These are phyloP conservation scores for Bungarus multicinctus DNA, from an alignment of 2,113 vertebrate genomes.

Conservation along the genomic window DNA sequence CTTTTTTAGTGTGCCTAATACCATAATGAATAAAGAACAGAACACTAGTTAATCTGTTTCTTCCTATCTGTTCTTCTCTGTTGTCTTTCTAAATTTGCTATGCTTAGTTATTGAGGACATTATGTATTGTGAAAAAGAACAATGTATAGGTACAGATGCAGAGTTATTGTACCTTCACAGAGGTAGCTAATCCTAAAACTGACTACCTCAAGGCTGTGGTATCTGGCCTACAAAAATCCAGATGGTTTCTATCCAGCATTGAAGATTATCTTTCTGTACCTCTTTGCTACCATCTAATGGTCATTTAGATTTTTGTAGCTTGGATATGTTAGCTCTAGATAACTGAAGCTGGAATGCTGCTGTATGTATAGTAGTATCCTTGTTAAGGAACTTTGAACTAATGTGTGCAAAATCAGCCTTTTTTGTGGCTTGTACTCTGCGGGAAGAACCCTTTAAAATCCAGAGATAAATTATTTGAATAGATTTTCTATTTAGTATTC, in stretches of 20 bases:
- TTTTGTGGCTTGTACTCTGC: background rate
- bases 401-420: background rate
- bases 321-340: background rate
- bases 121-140: background rate
- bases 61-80: background rate
- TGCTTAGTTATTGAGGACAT: background rate
- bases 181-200: background rate
- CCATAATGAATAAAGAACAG: background rate
- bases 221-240: background rate
- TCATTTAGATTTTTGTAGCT: background rate
- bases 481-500: background rate
- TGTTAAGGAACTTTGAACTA: background rate
- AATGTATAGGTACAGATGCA: background rate
- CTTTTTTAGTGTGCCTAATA: background rate
- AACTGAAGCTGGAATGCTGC: background rate
- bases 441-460: background rate
- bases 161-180: background rate
- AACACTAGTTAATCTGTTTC: background rate
- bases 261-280: background rate
- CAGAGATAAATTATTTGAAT: background rate
- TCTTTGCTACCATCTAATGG: background rate
- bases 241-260: background rate
- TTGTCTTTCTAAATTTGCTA: background rate
- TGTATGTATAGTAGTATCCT: background rate
- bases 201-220: background rate